Evolutionary conservation across 1,140 invertebrate species (phyloP).

Genomic region (Triops cancriformis): DNA sequence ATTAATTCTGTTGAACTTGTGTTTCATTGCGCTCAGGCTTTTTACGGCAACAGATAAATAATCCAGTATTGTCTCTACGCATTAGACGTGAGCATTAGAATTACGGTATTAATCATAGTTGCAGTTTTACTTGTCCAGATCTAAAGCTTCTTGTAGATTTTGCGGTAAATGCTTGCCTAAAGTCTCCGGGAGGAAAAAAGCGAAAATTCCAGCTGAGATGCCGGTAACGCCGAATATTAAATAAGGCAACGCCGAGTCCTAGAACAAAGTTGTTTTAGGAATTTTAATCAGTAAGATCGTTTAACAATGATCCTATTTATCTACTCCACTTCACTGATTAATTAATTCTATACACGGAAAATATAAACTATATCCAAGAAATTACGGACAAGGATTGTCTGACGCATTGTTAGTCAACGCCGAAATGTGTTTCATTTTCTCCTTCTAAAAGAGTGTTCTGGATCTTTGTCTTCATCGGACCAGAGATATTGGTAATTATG

Average conservation of each 20-base stretch:
- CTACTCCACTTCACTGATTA: too few species aligned
- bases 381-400: too few species aligned
- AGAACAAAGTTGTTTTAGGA: neutral
- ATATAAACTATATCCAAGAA: too few species aligned
- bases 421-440: too few species aligned
- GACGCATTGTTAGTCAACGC: too few species aligned
- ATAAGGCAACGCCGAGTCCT: conserved; percentile 20
- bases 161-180: conserved; percentile 32
- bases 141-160: conserved; percentile 34
- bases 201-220: conserved; percentile 29
- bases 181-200: conserved; percentile 34
- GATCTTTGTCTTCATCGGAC: too few species aligned
- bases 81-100: neutral
- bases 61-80: neutral
- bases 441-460: too few species aligned
- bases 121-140: conserved; percentile 20
- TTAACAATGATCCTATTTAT: too few species aligned
- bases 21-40: neutral
- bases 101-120: neutral
- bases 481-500: too few species aligned
- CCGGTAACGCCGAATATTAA: conserved; percentile 30
- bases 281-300: neutral
- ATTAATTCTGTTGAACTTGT: neutral
- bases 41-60: neutral
- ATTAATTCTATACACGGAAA: too few species aligned